Evolutionary conservation across 2,113 vertebrate species (phyloP).

Genomic region (Ginglymostoma cirratum): DNA sequence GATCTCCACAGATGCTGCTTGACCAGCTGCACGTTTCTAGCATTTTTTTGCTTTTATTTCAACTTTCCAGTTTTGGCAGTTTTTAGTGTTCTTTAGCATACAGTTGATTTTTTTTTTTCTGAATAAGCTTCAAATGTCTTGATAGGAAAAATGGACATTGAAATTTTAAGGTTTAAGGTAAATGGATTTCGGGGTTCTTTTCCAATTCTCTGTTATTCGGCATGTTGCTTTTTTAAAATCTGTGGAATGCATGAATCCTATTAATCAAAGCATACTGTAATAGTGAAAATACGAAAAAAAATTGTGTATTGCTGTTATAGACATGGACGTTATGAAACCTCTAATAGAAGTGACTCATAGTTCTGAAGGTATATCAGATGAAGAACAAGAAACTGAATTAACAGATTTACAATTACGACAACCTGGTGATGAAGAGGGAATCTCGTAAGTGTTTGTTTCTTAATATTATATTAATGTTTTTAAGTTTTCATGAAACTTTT

Average conservation of each 20-base stretch:
- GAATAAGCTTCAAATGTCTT: not conserved
- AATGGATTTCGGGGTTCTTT: not conserved
- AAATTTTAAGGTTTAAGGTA: not conserved
- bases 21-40: not conserved
- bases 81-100: not conserved
- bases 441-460: conserved; percentile 53
- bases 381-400: conserved; percentile 54
- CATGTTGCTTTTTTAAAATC: not conserved
- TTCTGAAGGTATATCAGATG: conserved; percentile 56
- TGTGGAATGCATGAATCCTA: not conserved
- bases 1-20: not conserved
- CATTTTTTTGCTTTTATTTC: not conserved
- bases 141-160: not conserved
- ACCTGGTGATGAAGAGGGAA: conserved; percentile 50
- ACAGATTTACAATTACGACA: conserved; percentile 56
- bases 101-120: not conserved
- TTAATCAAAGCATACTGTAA: not conserved
- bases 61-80: too few species aligned
- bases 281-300: not conserved
- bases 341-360: conserved; percentile 58
- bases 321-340: conserved; percentile 69
- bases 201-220: not conserved
- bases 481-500: not conserved
- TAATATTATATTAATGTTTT: not conserved
- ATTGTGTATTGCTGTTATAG: conserved; percentile 45